phyloP scores from a whole-genome alignment of 2,113 vertebrate species.

The Gopherus evgoodei region DNA sequence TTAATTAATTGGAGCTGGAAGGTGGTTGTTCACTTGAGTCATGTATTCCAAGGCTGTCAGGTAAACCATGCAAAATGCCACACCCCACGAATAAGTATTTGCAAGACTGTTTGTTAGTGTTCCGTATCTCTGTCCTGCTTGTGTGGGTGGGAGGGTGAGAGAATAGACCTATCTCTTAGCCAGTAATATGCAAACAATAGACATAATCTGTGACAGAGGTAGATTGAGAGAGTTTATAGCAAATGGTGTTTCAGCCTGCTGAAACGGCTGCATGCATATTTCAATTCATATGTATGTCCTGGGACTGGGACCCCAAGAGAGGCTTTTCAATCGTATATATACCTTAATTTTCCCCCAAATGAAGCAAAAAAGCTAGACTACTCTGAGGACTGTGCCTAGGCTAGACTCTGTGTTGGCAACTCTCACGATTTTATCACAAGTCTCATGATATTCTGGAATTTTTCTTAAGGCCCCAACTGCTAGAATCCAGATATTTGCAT shows the following conservation, averaged over 20 bases:
- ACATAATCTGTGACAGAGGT: neutral
- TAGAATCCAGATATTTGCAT: neutral
- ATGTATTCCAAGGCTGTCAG: neutral
- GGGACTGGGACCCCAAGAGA: neutral
- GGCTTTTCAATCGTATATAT: neutral
- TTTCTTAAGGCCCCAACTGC: neutral
- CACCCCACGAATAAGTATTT: neutral
- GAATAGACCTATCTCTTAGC: neutral
- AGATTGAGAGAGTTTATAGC: neutral
- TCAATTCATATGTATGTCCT: neutral
- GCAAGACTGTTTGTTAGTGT: neutral
- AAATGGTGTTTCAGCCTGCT: neutral
- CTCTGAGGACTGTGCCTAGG: neutral
- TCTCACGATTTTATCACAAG: rapidly evolving
- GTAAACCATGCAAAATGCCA: neutral
- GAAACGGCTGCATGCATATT: neutral
- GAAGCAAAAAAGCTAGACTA: neutral
- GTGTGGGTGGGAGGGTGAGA: neutral
- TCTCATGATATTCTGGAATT: neutral
- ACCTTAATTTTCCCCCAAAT: neutral
- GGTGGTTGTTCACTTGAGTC: neutral
- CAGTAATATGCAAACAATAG: neutral
- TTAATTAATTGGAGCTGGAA: neutral
- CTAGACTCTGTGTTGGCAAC: neutral
- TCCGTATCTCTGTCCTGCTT: neutral